Conservation (phyloP, 1,140 invertebrate genomes). For the Stratiolaelaps scimitus region DNA sequence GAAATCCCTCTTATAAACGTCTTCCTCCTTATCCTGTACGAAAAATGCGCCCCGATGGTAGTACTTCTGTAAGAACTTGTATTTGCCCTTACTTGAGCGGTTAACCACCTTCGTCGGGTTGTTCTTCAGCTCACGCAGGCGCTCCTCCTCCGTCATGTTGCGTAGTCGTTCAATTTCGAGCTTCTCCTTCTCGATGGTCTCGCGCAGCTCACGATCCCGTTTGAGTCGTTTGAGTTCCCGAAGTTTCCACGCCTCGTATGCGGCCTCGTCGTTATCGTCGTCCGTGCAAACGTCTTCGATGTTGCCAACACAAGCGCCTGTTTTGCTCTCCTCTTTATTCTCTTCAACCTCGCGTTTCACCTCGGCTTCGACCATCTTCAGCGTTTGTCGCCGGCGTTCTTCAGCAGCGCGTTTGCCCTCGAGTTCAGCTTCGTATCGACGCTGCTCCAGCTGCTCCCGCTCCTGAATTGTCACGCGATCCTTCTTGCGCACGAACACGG, state of each 20-base stretch:
- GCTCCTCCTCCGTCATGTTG: slow-evolving; percentile 92
- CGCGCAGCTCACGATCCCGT: slow-evolving; percentile 82
- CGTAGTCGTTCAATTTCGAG: slow-evolving; percentile 78
- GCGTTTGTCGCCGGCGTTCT: slow-evolving; percentile 63
- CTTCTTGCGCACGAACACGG: slow-evolving; percentile 86
- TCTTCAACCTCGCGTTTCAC: slow-evolving; percentile 57
- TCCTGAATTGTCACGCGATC: slow-evolving; percentile 91
- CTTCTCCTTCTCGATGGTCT: slow-evolving; percentile 58
- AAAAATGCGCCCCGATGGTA: slow-evolving; percentile 93
- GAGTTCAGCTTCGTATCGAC: slow-evolving; percentile 65
- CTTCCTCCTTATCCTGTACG: slow-evolving; percentile 69
- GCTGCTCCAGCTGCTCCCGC: slow-evolving; percentile 70
- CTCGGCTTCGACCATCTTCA: slow-evolving; percentile 79
- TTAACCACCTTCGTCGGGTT: slow-evolving; percentile 91
- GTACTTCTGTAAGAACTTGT: slow-evolving; percentile 99
- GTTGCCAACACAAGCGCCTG: slow-evolving; percentile 41
- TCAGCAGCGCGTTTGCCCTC: slow-evolving; percentile 65
- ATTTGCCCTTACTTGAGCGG: slow-evolving; percentile 92
- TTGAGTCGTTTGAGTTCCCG: slow-evolving; percentile 91
- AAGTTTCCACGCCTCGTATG: slow-evolving; percentile 95
- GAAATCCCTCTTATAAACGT: slow-evolving; percentile 85
- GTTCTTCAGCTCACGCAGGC: slow-evolving; percentile 67
- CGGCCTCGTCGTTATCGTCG: slow-evolving; percentile 94
- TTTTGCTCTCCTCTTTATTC: slow-evolving; percentile 42
- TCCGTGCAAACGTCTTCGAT: slow-evolving; percentile 86